A percentile compares a stretch with the other conserved stretches of the same genome.
Evolutionary conservation across 1,140 invertebrate species (phyloP).

Genomic region (Sipha flava): DNA sequence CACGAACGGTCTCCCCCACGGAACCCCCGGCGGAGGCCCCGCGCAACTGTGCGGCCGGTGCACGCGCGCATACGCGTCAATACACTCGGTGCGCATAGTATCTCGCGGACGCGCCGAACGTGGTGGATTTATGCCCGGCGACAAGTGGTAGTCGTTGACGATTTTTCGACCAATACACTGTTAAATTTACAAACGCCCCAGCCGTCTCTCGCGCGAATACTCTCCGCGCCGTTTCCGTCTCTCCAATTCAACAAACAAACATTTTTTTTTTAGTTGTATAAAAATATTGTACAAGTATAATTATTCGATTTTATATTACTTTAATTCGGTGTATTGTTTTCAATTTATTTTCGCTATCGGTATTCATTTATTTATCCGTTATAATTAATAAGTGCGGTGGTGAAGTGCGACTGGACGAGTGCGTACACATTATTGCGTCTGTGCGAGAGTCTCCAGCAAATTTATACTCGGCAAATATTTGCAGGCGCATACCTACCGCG

Average conservation of each 20-base stretch:
- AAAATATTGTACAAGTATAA: too few species aligned
- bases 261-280: too few species aligned
- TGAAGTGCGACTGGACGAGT: too few species aligned
- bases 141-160: neutral
- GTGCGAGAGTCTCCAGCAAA: neutral
- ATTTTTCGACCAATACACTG: neutral
- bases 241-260: too few species aligned
- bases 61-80: conserved; percentile 29
- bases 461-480: neutral
- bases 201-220: too few species aligned
- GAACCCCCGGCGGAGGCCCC: neutral
- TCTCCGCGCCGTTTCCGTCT: too few species aligned
- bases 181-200: too few species aligned
- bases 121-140: neutral
- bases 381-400: neutral
- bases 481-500: neutral
- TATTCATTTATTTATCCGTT: too few species aligned
- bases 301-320: too few species aligned
- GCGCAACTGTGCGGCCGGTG: neutral
- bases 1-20: neutral
- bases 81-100: conserved; percentile 23
- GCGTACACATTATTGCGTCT: neutral
- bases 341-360: too few species aligned
- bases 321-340: too few species aligned
- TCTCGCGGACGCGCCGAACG: conserved; percentile 29